A percentile compares a stretch with the other conserved stretches of the same genome.
These are phyloP conservation scores for Atrina japonica DNA, from an alignment of 2,888 invertebrate species.

Conservation along the genomic window DNA sequence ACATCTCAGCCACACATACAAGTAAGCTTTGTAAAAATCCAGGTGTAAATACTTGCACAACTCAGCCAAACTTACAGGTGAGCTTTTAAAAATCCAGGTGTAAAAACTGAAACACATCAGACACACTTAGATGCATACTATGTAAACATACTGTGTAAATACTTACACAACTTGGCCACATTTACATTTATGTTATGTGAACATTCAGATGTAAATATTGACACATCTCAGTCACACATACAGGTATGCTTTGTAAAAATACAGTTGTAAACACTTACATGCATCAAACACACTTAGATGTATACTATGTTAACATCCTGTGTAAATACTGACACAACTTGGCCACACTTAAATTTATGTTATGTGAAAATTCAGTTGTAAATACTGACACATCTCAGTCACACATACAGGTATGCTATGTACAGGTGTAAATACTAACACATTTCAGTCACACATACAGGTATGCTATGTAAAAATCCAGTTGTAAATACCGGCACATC, in stretches of 20 bases:
- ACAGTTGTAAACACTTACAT: too few species aligned
- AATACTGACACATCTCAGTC: conserved; percentile 98
- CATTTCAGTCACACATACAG: background rate
- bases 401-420: conserved; percentile 90
- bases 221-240: background rate
- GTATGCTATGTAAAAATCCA: too few species aligned
- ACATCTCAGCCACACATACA: conserved; percentile 98
- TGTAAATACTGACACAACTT: conserved; percentile 96
- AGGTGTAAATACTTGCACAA: conserved; percentile 95
- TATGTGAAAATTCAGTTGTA: conserved; percentile 96
- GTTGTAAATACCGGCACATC: too few species aligned
- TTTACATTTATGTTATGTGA: too few species aligned
- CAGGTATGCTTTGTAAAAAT: too few species aligned
- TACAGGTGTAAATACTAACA: too few species aligned
- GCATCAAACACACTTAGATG: conserved; percentile 96
- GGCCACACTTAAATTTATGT: conserved; percentile 93
- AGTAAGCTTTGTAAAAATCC: conserved; percentile 93
- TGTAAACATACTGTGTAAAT: too few species aligned
- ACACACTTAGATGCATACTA: conserved; percentile 93
- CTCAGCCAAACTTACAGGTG: conserved; percentile 95
- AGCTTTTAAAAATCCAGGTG: conserved; percentile 95
- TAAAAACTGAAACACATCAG: conserved; percentile 97
- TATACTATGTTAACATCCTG: conserved; percentile 93
- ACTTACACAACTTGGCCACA: too few species aligned
- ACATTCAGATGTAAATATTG: too few species aligned